Percentiles rank a stretch among this genome's conserved stretches.
Conservation (phyloP, 2,888 invertebrate species). For the Andrena bucephala region DNA sequence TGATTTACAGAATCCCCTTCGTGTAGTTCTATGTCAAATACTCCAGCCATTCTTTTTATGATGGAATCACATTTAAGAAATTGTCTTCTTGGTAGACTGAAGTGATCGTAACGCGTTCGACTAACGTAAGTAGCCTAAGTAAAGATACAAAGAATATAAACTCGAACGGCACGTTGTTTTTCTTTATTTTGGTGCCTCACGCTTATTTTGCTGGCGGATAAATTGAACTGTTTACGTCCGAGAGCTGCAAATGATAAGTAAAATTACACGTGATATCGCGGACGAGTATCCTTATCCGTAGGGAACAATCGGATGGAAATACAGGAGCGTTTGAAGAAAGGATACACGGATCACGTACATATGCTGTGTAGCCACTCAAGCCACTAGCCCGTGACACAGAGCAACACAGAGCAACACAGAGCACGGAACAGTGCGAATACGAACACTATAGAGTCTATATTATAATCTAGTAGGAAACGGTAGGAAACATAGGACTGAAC, state of each 20-base stretch:
- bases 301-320: constrained; percentile 7
- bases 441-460: neutral
- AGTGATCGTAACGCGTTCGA: constrained; percentile 33
- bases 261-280: constrained; percentile 1
- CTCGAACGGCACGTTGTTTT: constrained; percentile 27
- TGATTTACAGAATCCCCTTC: constrained; percentile 89
- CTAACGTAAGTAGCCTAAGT: constrained; percentile 2
- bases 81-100: constrained; percentile 20
- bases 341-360: constrained; percentile 16
- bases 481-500: neutral
- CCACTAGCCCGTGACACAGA: too few relatives aligned
- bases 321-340: constrained; percentile 14
- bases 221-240: constrained; percentile 4
- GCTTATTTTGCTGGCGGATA: constrained; percentile 18
- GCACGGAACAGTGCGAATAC: constrained; percentile 6
- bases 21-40: constrained; percentile 96
- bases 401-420: neutral
- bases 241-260: neutral
- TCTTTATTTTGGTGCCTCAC: constrained; percentile 22
- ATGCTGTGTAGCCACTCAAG: too few relatives aligned
- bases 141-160: constrained; percentile 11
- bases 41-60: constrained; percentile 90
- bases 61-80: constrained; percentile 64
- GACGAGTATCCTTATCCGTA: neutral
- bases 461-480: constrained; percentile 25